Base-by-base conservation (phyloP, 37 sponge, comb jelly and placozoan genomes). In the Hormiphora californensis region DNA sequence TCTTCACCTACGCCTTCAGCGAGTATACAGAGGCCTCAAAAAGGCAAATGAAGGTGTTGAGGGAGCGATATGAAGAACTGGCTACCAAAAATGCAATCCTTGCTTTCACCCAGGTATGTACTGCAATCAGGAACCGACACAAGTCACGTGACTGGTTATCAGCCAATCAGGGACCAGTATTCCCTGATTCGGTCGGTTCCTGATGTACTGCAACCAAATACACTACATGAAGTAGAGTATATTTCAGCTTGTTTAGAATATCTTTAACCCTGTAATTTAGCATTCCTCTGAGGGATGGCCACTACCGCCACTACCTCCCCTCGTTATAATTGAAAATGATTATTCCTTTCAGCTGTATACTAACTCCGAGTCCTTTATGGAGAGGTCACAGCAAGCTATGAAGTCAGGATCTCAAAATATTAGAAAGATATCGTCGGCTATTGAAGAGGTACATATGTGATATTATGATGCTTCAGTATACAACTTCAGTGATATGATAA, bases 1-100 rank as follows among this genome's bases (percentile, higher is more conserved):
- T 73, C 1, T 73, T 73, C 81, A 32, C 81, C 25, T 73, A 73
- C 38, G 81, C 81, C 9, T 73, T 73, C 44, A 27, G 43, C 21
- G 35, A 43, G 2, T 73, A 73, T 33, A 19, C 81, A 0, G 35
- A 40, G 35, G 81, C 81, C 19, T 73, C 81, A 5, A 5, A 30
- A 57, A 57, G 61, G n/a, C 61, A 57, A 15, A 57, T 57, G 61
- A 57, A 57, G n/a, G 27, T 57, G 4, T 30, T 57, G n/a, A 5
- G 61, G n/a, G 61, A 5, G 27, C n/a, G 27, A 57, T 57, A 57
- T 30, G 61, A 57, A 12, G 61, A 4, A 23, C n/a, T 57, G 23
- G 61, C 61, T 21, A 57, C 61, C n/a, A 57, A 57, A 57, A 57
- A 57, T 57, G 61, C 61, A 19, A 57, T 57, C n/a, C 61, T 57